phyloP scores from a whole-genome alignment of 2,113 vertebrate genomes.

The Glareola pratincola region DNA sequence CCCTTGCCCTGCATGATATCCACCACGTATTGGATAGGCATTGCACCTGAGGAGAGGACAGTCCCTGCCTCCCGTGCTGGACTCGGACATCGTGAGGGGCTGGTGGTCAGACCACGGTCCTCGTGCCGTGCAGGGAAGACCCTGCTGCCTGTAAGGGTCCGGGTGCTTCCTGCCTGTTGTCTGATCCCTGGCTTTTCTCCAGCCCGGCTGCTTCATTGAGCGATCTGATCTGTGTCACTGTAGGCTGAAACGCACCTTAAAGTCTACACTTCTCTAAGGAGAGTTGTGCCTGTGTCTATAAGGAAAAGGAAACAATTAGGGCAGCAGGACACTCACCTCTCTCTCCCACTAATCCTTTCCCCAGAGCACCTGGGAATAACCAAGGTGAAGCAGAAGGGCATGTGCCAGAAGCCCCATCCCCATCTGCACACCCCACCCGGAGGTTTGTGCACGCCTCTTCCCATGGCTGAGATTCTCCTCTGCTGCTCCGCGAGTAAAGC shows the following conservation, averaged over 20 bases:
- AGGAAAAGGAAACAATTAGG: neutral
- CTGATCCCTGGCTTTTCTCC: neutral
- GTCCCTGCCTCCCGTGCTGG: neutral
- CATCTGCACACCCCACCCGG: rapidly evolving
- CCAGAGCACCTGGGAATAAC: neutral
- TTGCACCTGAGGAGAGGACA: neutral
- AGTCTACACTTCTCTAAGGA: neutral
- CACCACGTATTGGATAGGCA: neutral
- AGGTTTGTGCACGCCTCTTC: neutral
- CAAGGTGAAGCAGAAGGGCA: neutral
- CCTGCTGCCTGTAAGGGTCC: neutral
- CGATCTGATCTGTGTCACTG: neutral
- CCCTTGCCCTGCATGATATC: neutral
- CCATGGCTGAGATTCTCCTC: neutral
- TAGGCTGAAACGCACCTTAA: neutral
- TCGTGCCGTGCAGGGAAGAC: too few species aligned
- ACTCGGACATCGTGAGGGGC: neutral
- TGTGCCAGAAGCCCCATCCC: neutral
- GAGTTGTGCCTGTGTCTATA: neutral
- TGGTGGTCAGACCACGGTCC: neutral
- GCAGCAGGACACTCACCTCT: neutral
- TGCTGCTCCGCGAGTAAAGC: neutral
- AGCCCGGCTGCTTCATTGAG: neutral
- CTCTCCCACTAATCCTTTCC: neutral
- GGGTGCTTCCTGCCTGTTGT: neutral